These are phyloP conservation scores for Chouioia cunea DNA, from an alignment of 2,888 invertebrate species.

Conservation along the genomic window DNA sequence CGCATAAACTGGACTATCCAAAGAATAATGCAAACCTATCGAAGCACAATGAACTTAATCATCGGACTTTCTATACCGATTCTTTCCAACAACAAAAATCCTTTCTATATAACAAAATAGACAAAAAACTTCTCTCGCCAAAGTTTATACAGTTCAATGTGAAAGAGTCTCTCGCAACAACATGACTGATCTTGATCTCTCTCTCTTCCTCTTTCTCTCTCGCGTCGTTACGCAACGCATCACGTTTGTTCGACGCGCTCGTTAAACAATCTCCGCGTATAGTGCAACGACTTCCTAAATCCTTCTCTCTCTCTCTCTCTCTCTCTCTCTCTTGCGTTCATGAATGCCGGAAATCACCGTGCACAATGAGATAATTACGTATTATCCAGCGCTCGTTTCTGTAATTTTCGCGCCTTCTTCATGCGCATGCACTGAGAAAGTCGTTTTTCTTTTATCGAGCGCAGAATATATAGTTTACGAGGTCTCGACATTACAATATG, in stretches of 20 bases:
- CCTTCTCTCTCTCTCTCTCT: neutral
- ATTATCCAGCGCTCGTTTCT: slow-evolving; percentile 1
- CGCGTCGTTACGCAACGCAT: neutral
- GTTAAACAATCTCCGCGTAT: neutral
- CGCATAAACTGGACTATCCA: no score
- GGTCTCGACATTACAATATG: no score
- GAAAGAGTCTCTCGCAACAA: neutral
- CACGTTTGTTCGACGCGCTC: neutral
- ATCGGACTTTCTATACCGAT: no score
- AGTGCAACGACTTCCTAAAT: slow-evolving; percentile 20
- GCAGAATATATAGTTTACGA: no score
- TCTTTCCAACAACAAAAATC: no score
- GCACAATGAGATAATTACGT: slow-evolving; percentile 22
- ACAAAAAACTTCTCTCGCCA: neutral
- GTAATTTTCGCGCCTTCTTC: neutral
- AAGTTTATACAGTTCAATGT: neutral
- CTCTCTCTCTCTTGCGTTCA: slow-evolving; percentile 4
- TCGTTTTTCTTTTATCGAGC: neutral
- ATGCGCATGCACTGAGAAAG: neutral
- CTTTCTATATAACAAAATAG: no score
- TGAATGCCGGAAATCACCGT: slow-evolving; percentile 20
- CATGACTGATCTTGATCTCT: slow-evolving; percentile 3
- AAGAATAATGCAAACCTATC: no score
- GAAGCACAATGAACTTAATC: no score
- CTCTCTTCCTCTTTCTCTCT: slow-evolving; percentile 3